Conservation (phyloP, 2,797 vertebrate species). For the Yasuhikotakia modesta region DNA sequence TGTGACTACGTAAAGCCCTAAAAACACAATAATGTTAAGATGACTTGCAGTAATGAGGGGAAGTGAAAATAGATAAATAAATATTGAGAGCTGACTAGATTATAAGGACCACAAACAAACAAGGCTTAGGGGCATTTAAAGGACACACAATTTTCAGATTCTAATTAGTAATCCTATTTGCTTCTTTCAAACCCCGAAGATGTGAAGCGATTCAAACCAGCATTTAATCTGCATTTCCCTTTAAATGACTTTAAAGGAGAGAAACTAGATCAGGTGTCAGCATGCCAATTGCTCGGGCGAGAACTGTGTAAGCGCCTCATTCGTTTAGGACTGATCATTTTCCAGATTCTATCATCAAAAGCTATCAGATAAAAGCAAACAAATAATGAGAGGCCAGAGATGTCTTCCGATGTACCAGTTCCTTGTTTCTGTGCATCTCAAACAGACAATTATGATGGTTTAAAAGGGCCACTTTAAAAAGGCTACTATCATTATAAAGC, state of each 20-base stretch:
- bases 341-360: constrained; percentile 53
- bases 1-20: too few species aligned
- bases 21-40: too few species aligned
- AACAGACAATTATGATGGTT: constrained; percentile 20
- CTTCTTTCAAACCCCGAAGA: background rate
- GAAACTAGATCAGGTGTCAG: constrained; percentile 39
- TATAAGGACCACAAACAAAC: too few species aligned
- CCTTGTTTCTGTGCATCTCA: constrained; percentile 29
- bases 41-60: too few species aligned
- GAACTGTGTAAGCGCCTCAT: constrained; percentile 33
- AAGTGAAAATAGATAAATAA: too few species aligned
- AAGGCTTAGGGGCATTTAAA: too few species aligned
- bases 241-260: constrained; percentile 53
- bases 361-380: constrained; percentile 55
- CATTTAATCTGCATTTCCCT: constrained; percentile 49
- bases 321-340: constrained; percentile 56
- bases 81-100: too few species aligned
- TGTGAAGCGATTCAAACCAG: constrained; percentile 21
- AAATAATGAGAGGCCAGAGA: constrained; percentile 45
- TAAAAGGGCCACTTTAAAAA: background rate
- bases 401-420: constrained; percentile 3
- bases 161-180: background rate
- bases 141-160: too few species aligned
- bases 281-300: constrained; percentile 36
- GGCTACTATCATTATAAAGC: background rate